Evolutionary conservation across 2,888 invertebrate species (phyloP), one percentile per base, ranked within the genome.

Genomic region (Cetonia aurata): DNA sequence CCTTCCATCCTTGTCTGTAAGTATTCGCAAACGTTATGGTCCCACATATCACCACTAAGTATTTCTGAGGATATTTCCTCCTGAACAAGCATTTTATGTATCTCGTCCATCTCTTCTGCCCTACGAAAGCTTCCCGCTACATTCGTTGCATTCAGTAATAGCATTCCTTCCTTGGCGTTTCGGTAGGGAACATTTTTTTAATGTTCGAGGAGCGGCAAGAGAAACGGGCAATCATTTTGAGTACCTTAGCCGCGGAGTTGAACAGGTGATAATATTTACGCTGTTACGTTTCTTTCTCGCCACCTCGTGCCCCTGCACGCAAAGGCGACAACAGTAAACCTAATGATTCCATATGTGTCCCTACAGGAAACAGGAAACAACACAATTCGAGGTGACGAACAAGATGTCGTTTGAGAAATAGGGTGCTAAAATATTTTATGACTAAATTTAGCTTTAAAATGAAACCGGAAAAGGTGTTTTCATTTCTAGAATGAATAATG

Each of bases 231-330:
- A 65, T 65, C 62, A 50, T 50, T 37, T 37, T 65, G 33, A 52
- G 62, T 65, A 65, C 62, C 6, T 48, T 13, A 50, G 37, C 60
- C 46, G 33, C 37, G 53, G 57, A 59, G 33, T 65, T 65, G 62
- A 65, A 52, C 62, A 65, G 50, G 62, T 65, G 19, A 65, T 65
- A 62, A 62, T 62, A 15, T 62, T 50, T 50, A 50, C 50, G 37
- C 17, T 50, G 50, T 19, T 37, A 37, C 37, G 19, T 65, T 50
- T 4, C 57, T 25, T 31, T 37, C 50, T 15, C 19, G 25, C 25
- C 25, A 25, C 25, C 4, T 25, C 25, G 25, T 25, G 25, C 25
- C 25, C 25, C 25, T 25, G 1, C 25, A 25, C 25, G 25, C 25
- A 25, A 25, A 25, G 25, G 25, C 25, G 4, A 25, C 17, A 44